These are phyloP conservation scores for Chascanopsetta lugubris DNA, from an alignment of 2,113 vertebrate genomes.

Conservation along the genomic window DNA sequence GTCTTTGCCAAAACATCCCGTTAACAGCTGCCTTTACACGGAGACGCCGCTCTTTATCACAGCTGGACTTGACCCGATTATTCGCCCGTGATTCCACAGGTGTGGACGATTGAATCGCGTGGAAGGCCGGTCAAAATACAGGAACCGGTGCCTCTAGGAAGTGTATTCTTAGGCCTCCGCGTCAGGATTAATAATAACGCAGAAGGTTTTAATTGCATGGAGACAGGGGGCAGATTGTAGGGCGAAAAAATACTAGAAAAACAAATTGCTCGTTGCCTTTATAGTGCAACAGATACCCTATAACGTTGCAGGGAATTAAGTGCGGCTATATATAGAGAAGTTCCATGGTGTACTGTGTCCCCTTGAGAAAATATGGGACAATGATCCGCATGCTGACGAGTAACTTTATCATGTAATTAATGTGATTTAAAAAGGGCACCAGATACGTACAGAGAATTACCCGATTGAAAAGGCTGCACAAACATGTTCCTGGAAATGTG, in stretches of 20 bases:
- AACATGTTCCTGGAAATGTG: not conserved
- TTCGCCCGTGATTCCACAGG: constrained; percentile 40
- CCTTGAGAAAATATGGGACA: constrained; percentile 17
- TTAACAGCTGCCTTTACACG: constrained; percentile 32
- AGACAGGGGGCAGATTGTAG: constrained; percentile 28
- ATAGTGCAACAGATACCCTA: constrained; percentile 35
- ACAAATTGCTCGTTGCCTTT: constrained; percentile 18
- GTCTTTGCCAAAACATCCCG: constrained; percentile 30
- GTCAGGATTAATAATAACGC: not conserved
- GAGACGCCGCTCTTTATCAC: constrained; percentile 30
- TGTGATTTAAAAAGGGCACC: not conserved
- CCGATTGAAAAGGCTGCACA: not conserved
- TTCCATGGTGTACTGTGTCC: not conserved
- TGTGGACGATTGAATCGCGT: constrained; percentile 24
- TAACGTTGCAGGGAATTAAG: constrained; percentile 42
- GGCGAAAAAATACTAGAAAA: constrained; percentile 22
- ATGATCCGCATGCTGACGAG: constrained; percentile 25
- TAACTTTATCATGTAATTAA: constrained; percentile 19
- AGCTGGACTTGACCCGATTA: constrained; percentile 41
- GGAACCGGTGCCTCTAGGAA: constrained; percentile 33
- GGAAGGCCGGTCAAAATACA: constrained; percentile 39
- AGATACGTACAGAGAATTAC: not conserved
- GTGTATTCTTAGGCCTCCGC: constrained; percentile 13
- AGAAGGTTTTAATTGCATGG: constrained; percentile 11
- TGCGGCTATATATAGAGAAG: constrained; percentile 40